These are phyloP conservation scores for Botia almorhae DNA, from an alignment of 2,797 vertebrate genomes.

Conservation along the genomic window DNA sequence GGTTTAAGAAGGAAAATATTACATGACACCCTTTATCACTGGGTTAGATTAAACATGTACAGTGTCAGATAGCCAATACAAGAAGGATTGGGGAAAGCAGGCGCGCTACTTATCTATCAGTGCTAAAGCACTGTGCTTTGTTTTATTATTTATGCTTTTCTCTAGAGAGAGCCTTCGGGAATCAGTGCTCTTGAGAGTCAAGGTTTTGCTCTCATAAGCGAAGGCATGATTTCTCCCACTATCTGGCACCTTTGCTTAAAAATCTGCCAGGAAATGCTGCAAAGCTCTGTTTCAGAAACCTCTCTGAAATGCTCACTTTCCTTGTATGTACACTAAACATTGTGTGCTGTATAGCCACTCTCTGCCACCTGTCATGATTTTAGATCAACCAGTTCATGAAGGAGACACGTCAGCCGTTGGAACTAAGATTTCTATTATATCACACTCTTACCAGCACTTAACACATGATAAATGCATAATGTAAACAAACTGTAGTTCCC, in stretches of 20 bases:
- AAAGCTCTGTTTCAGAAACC: background rate
- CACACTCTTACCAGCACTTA: conserved; percentile 44
- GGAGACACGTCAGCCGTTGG: conserved; percentile 21
- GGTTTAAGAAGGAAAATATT: background rate
- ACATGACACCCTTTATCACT: conserved; percentile 6
- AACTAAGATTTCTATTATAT: conserved; percentile 37
- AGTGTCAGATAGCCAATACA: conserved; percentile 17
- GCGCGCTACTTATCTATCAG: conserved; percentile 23
- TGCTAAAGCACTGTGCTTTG: background rate
- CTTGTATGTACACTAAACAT: conserved; percentile 13
- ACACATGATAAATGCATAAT: conserved; percentile 53
- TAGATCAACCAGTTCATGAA: conserved; percentile 35
- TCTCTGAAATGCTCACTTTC: background rate
- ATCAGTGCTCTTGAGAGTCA: conserved; percentile 36
- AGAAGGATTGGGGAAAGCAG: conserved; percentile 12
- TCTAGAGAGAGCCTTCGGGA: conserved; percentile 27
- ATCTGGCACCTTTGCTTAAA: conserved; percentile 17
- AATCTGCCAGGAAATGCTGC: conserved; percentile 7
- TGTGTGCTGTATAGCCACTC: conserved; percentile 5
- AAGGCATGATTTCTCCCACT: conserved; percentile 42
- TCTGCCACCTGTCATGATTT: conserved; percentile 9
- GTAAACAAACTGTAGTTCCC: conserved; percentile 44
- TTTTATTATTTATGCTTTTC: conserved; percentile 42
- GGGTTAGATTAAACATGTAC: conserved; percentile 3
- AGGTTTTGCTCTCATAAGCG: conserved; percentile 18